A percentile compares a stretch with the other conserved stretches of the same genome.
These are phyloP conservation scores for Galerucella pusilla DNA, from an alignment of 2,888 invertebrate species.

Conservation along the genomic window DNA sequence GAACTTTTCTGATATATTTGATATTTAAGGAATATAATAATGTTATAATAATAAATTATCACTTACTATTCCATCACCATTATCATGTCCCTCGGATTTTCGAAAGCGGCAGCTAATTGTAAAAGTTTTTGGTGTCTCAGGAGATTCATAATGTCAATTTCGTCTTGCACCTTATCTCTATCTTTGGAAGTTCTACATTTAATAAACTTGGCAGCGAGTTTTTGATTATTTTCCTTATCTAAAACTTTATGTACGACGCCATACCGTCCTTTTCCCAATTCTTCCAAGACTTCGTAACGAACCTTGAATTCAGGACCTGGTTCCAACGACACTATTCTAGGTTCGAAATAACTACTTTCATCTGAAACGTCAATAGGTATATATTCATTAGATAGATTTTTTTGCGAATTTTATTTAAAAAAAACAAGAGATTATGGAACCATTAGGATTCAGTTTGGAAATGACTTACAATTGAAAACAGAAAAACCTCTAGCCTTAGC, in stretches of 20 bases:
- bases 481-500: too few relatives aligned
- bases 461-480: too few relatives aligned
- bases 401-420: too few relatives aligned
- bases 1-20: neutral
- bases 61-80: slow-evolving; percentile 94
- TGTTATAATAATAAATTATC: slow-evolving; percentile 6
- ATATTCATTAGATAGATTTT: neutral
- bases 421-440: too few relatives aligned
- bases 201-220: slow-evolving; percentile 86
- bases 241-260: slow-evolving; percentile 77
- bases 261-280: slow-evolving; percentile 81
- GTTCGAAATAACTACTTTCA: slow-evolving; percentile 58
- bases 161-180: slow-evolving; percentile 80
- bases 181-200: slow-evolving; percentile 79
- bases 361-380: slow-evolving; percentile 49
- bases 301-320: slow-evolving; percentile 71
- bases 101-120: slow-evolving; percentile 84
- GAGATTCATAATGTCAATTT: slow-evolving; percentile 88
- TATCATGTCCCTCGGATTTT: slow-evolving; percentile 79
- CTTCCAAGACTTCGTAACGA: slow-evolving; percentile 76
- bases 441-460: too few relatives aligned
- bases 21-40: neutral
- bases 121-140: slow-evolving; percentile 87
- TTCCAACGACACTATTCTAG: slow-evolving; percentile 65
- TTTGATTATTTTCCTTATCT: slow-evolving; percentile 73